Conservation (phyloP, 2,888 invertebrate genomes). For the Ectemnius continuus region DNA sequence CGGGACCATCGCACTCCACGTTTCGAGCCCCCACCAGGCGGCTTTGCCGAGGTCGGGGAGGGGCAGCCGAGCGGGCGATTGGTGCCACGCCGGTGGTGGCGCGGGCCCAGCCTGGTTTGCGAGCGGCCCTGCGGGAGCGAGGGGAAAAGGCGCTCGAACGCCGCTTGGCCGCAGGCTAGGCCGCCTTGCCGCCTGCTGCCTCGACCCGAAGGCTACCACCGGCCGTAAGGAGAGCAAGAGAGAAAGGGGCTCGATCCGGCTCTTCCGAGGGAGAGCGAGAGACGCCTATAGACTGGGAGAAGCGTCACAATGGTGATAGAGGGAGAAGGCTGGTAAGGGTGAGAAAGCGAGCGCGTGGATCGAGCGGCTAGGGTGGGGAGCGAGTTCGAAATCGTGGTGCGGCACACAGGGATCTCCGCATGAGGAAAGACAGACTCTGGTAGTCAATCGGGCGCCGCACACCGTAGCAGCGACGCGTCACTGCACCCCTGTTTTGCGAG, state of each 20-base stretch:
- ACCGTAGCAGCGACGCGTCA: constrained; percentile 76
- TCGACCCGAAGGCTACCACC: constrained; percentile 15
- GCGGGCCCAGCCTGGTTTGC: constrained; percentile 47
- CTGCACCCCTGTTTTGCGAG: constrained; percentile 74
- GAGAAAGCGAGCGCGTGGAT: constrained; percentile 38
- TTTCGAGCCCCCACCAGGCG: background rate
- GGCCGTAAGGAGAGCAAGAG: constrained; percentile 31
- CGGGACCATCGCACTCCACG: constrained; percentile 22
- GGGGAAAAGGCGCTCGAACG: constrained; percentile 19
- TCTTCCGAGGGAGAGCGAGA: constrained; percentile 6
- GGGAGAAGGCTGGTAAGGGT: constrained; percentile 33
- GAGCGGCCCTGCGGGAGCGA: constrained; percentile 24
- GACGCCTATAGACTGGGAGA: background rate
- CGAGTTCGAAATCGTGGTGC: constrained; percentile 64
- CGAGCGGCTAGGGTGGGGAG: constrained; percentile 57
- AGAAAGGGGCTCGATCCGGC: constrained; percentile 24
- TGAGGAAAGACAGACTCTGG: constrained; percentile 76
- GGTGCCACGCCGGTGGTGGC: constrained; percentile 38
- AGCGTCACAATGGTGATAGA: constrained; percentile 11
- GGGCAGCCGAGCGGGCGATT: constrained; percentile 13
- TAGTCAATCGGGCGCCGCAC: constrained; percentile 78
- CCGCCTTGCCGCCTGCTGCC: constrained; percentile 47
- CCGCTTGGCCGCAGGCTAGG: constrained; percentile 51
- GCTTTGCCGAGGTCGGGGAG: constrained; percentile 15
- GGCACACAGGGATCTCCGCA: constrained; percentile 67